Percentiles rank a stretch among this genome's conserved stretches.
These are phyloP conservation scores for Eupithecia subfuscata DNA, from an alignment of 2,888 invertebrate species.

Conservation along the genomic window DNA sequence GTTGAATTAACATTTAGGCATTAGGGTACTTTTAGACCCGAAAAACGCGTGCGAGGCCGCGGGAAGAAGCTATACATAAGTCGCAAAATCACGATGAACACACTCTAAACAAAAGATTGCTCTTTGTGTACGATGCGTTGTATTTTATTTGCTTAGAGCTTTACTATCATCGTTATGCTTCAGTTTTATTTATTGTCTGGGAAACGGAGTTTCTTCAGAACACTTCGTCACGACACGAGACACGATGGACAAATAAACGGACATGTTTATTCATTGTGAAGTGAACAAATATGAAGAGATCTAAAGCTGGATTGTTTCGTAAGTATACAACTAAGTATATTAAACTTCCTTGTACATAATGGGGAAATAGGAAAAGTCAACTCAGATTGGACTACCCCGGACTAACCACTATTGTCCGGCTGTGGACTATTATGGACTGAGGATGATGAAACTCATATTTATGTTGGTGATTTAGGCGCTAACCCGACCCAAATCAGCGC, in stretches of 20 bases:
- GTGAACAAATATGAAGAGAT: neutral
- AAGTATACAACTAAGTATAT: neutral
- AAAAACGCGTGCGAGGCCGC: no score
- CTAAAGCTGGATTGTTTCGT: neutral
- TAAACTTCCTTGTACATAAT: neutral
- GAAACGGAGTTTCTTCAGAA: conserved; percentile 15
- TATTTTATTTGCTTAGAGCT: neutral
- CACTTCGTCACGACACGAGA: conserved; percentile 19
- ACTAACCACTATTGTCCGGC: neutral
- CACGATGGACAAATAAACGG: conserved; percentile 9
- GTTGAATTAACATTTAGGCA: no score
- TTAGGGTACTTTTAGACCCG: no score
- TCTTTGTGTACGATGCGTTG: neutral
- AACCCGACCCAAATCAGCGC: no score
- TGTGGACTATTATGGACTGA: no score
- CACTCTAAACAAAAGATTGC: neutral
- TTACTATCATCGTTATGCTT: neutral
- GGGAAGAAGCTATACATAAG: neutral
- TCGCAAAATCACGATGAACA: neutral
- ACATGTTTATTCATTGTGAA: conserved; percentile 8
- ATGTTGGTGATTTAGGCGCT: no score
- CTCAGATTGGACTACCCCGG: neutral
- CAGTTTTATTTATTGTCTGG: conserved; percentile 6
- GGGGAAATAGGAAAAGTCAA: neutral
- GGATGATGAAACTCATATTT: no score